phyloP scores from a whole-genome alignment of 2,797 vertebrate genomes.

The Oceanodroma leucorhoa region DNA sequence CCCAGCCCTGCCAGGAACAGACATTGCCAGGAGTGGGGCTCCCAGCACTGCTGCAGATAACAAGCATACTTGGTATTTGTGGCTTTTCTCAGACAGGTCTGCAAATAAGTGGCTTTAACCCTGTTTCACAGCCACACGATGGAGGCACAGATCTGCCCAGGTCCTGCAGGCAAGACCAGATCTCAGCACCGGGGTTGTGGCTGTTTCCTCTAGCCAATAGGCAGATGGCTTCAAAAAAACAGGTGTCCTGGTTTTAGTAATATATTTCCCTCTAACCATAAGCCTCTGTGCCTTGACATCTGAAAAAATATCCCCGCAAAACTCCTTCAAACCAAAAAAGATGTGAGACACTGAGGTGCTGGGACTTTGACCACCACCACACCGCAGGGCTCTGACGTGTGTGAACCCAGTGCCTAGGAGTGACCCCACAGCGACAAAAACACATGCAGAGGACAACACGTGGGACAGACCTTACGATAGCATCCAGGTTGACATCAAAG shows the following conservation, averaged over 20 bases:
- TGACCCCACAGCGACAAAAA: background rate
- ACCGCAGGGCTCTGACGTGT: background rate
- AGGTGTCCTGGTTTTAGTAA: background rate
- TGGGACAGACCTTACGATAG: background rate
- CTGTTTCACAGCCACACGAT: background rate
- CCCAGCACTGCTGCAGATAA: background rate
- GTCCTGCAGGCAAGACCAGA: background rate
- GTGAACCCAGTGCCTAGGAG: background rate
- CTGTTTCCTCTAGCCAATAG: background rate
- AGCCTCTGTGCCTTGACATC: background rate
- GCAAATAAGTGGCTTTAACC: background rate
- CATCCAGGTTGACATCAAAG: background rate
- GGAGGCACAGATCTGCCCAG: background rate
- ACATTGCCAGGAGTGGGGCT: background rate
- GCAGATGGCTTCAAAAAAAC: background rate
- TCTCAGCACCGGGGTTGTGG: background rate
- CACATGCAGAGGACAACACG: background rate
- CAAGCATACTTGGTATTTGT: background rate
- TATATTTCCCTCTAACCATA: background rate
- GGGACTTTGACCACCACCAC: background rate
- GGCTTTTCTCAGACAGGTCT: background rate
- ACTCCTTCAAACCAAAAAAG: background rate
- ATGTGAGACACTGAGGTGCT: background rate
- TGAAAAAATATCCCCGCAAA: background rate
- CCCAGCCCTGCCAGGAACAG: background rate